Percentiles rank a stretch among this genome's conserved stretches.
These are phyloP conservation scores for Notocelia uddmanniana DNA, from an alignment of 2,888 invertebrate species.

Conservation along the genomic window DNA sequence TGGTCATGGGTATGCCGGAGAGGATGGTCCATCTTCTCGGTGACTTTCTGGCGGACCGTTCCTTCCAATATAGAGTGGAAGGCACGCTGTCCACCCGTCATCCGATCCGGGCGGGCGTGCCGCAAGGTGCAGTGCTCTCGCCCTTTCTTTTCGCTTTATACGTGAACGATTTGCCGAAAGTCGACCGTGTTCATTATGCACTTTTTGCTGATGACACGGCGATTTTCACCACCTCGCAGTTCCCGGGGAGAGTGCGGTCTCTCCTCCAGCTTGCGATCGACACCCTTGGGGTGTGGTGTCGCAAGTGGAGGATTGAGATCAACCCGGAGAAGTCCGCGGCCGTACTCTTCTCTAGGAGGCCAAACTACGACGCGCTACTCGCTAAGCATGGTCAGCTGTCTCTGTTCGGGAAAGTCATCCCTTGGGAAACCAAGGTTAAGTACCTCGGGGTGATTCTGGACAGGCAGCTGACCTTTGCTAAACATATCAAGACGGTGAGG, in stretches of 20 bases:
- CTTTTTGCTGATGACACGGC: constrained; percentile 14
- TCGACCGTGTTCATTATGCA: background rate
- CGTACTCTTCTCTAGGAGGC: too few relatives aligned
- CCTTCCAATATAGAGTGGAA: constrained; percentile 3
- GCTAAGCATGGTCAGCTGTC: too few relatives aligned
- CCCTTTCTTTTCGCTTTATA: constrained; percentile 7
- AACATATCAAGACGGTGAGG: background rate
- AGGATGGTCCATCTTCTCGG: background rate
- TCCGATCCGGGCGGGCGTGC: constrained; percentile 11
- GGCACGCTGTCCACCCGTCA: background rate
- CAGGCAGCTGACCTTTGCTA: background rate
- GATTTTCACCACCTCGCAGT: background rate
- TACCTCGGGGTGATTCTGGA: background rate
- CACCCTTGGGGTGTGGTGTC: background rate
- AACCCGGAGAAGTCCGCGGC: too few relatives aligned
- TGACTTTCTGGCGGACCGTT: background rate
- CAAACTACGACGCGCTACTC: too few relatives aligned
- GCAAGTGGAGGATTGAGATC: background rate
- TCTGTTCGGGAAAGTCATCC: too few relatives aligned
- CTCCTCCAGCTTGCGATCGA: background rate
- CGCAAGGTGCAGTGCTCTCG: constrained; percentile 23
- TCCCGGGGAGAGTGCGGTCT: background rate
- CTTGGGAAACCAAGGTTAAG: background rate
- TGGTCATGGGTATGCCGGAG: background rate
- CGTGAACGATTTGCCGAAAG: constrained; percentile 13